phyloP scores from a whole-genome alignment of 1,140 invertebrate genomes.

The Ceratosolen solmsi region DNA sequence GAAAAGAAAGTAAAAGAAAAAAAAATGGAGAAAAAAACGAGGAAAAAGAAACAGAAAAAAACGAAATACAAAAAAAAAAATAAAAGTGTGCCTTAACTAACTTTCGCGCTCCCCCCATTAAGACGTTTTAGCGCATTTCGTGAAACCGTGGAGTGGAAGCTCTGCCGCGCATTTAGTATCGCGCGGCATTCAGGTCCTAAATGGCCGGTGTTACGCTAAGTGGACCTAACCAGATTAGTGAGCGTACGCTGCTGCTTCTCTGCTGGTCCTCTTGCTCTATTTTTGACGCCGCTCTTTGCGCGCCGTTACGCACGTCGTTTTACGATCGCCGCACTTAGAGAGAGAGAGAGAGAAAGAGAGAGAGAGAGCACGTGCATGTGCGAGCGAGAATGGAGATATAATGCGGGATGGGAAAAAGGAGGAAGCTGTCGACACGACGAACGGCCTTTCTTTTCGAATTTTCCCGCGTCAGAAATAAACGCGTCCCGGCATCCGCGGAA shows the following conservation, averaged over 20 bases:
- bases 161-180: not conserved
- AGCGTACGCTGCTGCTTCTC: constrained; percentile 43
- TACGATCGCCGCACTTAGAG: not conserved
- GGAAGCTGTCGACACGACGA: not conserved
- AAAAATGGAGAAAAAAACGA: not conserved
- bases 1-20: constrained; percentile 2
- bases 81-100: not conserved
- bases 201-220: constrained; percentile 69
- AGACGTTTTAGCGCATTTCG: constrained; percentile 67
- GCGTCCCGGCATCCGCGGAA: not conserved
- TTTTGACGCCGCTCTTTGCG: constrained; percentile 62
- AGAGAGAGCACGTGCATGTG: not conserved
- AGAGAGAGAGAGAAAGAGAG: not conserved
- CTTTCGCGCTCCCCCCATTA: constrained; percentile 56
- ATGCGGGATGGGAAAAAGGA: not conserved
- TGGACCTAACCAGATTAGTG: constrained; percentile 71
- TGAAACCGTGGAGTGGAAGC: constrained; percentile 52
- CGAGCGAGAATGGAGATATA: not conserved
- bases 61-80: not conserved
- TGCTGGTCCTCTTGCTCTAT: constrained; percentile 60
- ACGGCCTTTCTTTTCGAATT: not conserved
- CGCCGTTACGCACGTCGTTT: constrained; percentile 1
- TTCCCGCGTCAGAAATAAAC: not conserved
- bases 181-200: constrained; percentile 65
- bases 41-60: not conserved